phyloP scores from a whole-genome alignment of 2,888 invertebrate species.

The Eueremaeus valkanovi region DNA sequence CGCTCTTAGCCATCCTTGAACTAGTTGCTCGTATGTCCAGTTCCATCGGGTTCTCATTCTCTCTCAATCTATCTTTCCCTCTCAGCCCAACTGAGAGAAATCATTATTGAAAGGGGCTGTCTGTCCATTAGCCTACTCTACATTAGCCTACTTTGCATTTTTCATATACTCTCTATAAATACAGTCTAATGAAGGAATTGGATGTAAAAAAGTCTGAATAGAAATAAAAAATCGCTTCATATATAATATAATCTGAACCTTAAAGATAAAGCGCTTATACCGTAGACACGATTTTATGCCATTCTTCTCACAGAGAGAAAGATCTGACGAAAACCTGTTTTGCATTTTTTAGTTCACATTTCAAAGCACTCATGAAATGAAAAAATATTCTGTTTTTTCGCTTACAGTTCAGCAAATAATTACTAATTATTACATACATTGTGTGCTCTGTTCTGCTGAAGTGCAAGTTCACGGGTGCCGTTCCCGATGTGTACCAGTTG shows the following conservation, averaged over 20 bases:
- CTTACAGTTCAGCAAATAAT: not conserved
- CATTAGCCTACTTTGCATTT: not conserved
- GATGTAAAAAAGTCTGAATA: not conserved
- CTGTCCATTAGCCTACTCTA: slow-evolving; percentile 22
- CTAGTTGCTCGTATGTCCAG: not conserved
- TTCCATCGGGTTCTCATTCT: not conserved
- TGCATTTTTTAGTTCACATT: not conserved
- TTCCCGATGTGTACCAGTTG: not conserved
- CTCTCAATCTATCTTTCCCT: not conserved
- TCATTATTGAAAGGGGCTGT: not conserved
- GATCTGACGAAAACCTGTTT: not conserved
- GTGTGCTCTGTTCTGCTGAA: not conserved
- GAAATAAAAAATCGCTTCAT: not conserved
- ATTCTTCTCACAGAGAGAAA: not conserved
- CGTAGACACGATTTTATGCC: not conserved
- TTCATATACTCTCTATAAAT: not conserved
- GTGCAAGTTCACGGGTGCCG: not conserved
- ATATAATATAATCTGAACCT: not conserved
- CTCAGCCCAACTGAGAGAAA: not conserved
- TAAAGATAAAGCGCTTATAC: not conserved
- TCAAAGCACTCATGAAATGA: not conserved
- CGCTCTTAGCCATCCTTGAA: not conserved
- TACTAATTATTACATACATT: not conserved
- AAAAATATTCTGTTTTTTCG: not conserved
- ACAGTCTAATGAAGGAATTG: not conserved